Evolutionary conservation across 2,888 invertebrate species (phyloP), one percentile per base, ranked within the genome.

Genomic region (Drosophila fulvimacula): DNA sequence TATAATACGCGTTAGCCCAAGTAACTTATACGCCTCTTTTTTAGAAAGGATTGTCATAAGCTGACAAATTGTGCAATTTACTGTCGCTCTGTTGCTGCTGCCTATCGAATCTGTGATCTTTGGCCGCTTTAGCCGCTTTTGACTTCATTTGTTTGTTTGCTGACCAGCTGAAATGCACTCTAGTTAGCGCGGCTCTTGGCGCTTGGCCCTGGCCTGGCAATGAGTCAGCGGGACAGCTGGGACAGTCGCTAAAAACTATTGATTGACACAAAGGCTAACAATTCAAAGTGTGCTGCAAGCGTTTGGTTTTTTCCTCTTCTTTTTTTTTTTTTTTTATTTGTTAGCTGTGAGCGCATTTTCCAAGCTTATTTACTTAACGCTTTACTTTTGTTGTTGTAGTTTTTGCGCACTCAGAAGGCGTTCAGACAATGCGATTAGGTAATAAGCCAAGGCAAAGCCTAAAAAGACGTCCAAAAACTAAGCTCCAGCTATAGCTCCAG

Each of bases 21-120:
- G 82, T 84, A 83, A 87, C 73, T 76, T 63, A 87, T 73, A 76
- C 77, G 79, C 70, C 79, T 72, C 79, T 75, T 77, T 77, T 79
- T 80, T 80, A 78, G 80, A 80, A 80, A 80, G 80, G 80, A 78
- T 63, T 79, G 76, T 76, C 80, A 78, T 76, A 75, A 70, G 53
- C 58, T 57, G 52, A 57, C 60, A 65, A 62, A 76, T 74, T 36
- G 27, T 72, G 79, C 79, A 79, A 78, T 56, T 72, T 48, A 27
- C 13, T 60, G 17, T 60, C 15, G 15, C n/a, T 30, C 30, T 7
- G 34, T 19, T 41, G 21, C 19, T 6, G 42, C 6, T 21, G 30
- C 30, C 42, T 67, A 76, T 63, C 76, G 48, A 56, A 44, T 70
- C 46, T 56, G 46, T 49, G 46, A 67, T 71, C 61, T 52, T 41